Conservation (phyloP, 2,888 invertebrate genomes). For the Rhopalosiphum nymphaeae region DNA sequence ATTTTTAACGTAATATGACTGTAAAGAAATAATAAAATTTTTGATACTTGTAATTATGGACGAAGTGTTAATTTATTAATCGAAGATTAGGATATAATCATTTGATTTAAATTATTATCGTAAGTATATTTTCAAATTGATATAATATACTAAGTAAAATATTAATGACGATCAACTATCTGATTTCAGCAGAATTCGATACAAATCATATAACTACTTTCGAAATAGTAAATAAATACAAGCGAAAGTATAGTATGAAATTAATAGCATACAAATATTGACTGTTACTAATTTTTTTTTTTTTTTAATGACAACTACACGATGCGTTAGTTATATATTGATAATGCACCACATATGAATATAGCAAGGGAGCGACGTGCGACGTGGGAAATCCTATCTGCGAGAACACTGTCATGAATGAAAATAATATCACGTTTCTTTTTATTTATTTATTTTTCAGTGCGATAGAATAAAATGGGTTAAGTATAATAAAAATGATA, state of each 20-base stretch:
- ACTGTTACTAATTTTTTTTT: neutral
- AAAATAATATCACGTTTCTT: slow-evolving; percentile 28
- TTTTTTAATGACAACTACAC: neutral
- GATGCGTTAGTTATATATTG: neutral
- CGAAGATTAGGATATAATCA: neutral
- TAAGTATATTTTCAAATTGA: neutral
- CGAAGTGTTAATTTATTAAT: neutral
- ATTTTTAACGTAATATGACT: neutral
- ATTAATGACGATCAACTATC: neutral
- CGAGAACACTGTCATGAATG: slow-evolving; percentile 1
- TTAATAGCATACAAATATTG: slow-evolving; percentile 18
- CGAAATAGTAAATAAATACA: neutral
- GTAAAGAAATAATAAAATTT: neutral
- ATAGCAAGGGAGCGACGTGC: neutral
- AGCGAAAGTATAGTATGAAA: neutral
- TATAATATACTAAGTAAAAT: neutral
- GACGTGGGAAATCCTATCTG: neutral
- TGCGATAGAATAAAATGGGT: neutral
- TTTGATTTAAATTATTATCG: neutral
- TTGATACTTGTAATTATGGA: neutral
- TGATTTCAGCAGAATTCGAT: neutral
- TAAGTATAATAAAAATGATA: neutral
- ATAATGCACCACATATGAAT: neutral
- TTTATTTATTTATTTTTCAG: neutral
- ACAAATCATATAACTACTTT: neutral